phyloP scores from a whole-genome alignment of 2,797 vertebrate species.

The Calcarius lapponicus region DNA sequence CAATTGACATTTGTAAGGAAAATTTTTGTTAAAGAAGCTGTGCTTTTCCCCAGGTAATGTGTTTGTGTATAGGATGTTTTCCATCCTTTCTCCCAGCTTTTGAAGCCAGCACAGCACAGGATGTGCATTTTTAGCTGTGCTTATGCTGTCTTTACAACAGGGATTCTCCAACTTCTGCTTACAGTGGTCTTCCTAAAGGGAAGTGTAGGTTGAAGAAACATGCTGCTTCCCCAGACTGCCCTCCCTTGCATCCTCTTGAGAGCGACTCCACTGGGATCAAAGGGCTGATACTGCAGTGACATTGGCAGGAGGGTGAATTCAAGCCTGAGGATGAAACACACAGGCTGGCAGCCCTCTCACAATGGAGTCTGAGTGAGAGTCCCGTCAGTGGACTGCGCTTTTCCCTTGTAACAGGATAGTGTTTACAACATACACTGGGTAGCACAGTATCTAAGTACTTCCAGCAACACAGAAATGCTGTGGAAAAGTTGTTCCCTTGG shows the following conservation, averaged over 20 bases:
- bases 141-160: neutral
- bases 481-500: neutral
- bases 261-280: neutral
- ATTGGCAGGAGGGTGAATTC: neutral
- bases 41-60: neutral
- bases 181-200: neutral
- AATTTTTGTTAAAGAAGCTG: neutral
- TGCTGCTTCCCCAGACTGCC: neutral
- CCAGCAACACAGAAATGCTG: neutral
- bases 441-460: neutral
- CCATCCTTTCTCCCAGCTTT: neutral
- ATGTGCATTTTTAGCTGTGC: neutral
- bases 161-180: neutral
- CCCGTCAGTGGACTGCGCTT: neutral
- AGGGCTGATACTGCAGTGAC: neutral
- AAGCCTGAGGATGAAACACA: neutral
- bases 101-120: neutral
- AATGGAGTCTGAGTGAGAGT: neutral
- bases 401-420: neutral
- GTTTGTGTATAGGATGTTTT: neutral
- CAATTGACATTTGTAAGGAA: neutral
- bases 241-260: neutral
- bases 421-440: neutral
- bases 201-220: neutral
- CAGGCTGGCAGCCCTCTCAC: neutral